Conservation (phyloP, 1,140 invertebrate genomes). For the Aphaenogaster rudis region DNA sequence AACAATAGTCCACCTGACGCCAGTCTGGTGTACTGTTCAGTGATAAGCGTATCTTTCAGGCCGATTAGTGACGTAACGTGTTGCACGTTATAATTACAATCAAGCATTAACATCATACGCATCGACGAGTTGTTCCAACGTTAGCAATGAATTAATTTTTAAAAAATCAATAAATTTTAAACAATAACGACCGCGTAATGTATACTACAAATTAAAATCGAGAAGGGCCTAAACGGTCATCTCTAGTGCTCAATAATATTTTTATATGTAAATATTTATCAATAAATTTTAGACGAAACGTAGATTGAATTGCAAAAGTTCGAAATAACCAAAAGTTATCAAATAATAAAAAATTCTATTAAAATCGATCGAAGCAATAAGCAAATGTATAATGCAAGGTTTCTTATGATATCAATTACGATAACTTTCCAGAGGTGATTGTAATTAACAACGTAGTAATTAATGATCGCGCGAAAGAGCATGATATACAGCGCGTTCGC, state of each 20-base stretch:
- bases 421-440: neutral
- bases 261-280: too few relatives aligned
- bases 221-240: too few relatives aligned
- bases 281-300: neutral
- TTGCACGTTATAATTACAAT: constrained; percentile 9
- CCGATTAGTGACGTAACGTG: constrained; percentile 40
- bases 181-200: too few relatives aligned
- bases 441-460: constrained; percentile 7
- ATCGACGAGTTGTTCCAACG: neutral
- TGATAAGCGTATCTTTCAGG: constrained; percentile 56
- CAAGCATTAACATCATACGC: neutral
- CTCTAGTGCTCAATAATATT: too few relatives aligned
- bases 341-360: neutral
- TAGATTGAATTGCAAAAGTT: neutral
- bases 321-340: neutral
- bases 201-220: too few relatives aligned
- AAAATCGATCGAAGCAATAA: neutral
- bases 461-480: neutral
- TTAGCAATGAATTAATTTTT: neutral
- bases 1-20: constrained; percentile 45
- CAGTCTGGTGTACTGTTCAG: constrained; percentile 31
- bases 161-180: neutral
- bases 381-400: neutral
- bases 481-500: neutral
- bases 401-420: neutral